Evolutionary conservation across 2,888 invertebrate species (phyloP).

Genomic region (Leptopilina syphax): DNA sequence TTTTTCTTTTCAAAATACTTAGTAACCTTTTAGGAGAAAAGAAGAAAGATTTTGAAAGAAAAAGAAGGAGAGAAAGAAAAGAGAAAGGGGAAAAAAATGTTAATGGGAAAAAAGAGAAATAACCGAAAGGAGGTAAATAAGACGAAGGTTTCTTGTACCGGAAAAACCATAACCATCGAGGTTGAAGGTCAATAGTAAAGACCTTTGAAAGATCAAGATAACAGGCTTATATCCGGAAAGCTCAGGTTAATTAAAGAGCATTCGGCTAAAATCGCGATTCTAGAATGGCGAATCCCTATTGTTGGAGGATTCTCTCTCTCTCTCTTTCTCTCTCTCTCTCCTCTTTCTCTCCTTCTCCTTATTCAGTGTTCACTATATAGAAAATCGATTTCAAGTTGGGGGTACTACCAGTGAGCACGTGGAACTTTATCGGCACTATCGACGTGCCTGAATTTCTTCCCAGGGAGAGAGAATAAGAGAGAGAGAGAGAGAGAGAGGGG

Average conservation of each 20-base stretch:
- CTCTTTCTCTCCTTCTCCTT: too few species aligned
- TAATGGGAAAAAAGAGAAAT: neutral
- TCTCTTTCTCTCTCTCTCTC: too few species aligned
- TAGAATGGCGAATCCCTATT: conserved; percentile 60
- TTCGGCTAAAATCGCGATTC: conserved; percentile 65
- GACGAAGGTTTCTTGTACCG: conserved; percentile 38
- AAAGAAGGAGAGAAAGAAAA: neutral
- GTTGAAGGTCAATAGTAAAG: neutral
- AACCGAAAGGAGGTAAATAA: neutral
- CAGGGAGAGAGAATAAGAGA: neutral
- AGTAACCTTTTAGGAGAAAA: too few species aligned
- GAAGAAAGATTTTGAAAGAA: too few species aligned
- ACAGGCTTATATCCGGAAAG: conserved; percentile 67
- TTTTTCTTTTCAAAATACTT: too few species aligned
- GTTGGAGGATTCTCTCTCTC: conserved; percentile 34
- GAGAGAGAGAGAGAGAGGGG: neutral
- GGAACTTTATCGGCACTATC: conserved; percentile 39
- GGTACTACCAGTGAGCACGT: neutral
- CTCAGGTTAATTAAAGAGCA: conserved; percentile 70
- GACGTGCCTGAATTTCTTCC: conserved; percentile 37
- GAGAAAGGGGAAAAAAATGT: neutral
- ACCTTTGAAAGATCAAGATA: conserved; percentile 67
- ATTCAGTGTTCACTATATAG: conserved; percentile 39
- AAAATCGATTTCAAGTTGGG: conserved; percentile 43
- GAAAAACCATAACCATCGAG: conserved; percentile 4